Base-by-base conservation (phyloP, 2,797 vertebrate genomes). In the Meriones psammophilus region DNA sequence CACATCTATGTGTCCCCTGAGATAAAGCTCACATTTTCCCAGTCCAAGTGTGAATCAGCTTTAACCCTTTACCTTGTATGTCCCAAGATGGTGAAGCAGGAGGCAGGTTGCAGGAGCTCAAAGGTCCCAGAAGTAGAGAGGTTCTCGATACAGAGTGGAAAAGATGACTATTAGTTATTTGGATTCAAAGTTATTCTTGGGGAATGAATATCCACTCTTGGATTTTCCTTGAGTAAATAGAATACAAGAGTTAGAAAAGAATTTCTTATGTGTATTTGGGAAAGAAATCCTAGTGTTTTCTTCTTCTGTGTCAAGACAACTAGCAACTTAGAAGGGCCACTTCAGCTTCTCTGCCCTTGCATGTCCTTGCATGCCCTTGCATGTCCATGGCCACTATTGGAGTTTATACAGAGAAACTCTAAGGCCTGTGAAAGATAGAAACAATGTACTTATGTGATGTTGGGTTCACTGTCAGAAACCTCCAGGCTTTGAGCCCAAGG, bases 291-390 rank as follows among this genome's bases (percentile, higher is more conserved):
- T 36, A 22, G 62, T 24, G 14, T 64, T 90, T 6, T 90, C 13
- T 86, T 68, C 79, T n/a, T 71, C 33, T 85, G 69, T 76, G 9
- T 36, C 4, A 26, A 56, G 46, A 86, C 74, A 66, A 85, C 17
- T 79, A 46, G 39, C 28, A 79, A 91, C 42, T 84, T 96, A 74
- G n/a, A 73, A 95, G 58, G 50, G 26, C 26, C 74, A 42, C 8
- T 5, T 83, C 83, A 89, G 15, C 68, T 24, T 68, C 26, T 66
- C 26, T 15, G 30, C 79, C 33, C 6, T 1, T 60, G 10, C 14
- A 17, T 18, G 4, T 36, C 10, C 62, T n/a, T n/a, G n/a, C n/a
- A n/a, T 15, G 30, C 79, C 33, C 6, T 1, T 60, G 10, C 14
- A 17, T 18, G 4, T 36, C 10, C 62, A 71, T 79, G 20, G 26